Conservation (phyloP, 92 coral and sea anemone genomes). For the Epizoanthus scotinus region DNA sequence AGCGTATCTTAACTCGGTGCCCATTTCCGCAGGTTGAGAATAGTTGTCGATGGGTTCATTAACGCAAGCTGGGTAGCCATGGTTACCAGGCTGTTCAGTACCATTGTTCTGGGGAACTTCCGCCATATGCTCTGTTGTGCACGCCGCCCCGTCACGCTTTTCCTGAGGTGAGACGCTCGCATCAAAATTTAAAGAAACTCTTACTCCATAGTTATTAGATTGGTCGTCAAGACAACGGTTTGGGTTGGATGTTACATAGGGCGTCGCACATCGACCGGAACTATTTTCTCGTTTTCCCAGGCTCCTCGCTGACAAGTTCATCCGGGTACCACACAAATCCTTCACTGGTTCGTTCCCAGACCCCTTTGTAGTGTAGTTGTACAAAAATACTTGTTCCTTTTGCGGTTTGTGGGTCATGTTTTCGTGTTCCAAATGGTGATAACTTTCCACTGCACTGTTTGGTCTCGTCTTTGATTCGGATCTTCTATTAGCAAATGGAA, state of each 20-base stretch:
- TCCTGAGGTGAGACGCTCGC: background rate
- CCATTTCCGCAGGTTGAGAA: background rate
- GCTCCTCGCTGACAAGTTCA: conserved; percentile 20
- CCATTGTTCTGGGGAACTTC: background rate
- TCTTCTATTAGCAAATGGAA: conserved; percentile 9
- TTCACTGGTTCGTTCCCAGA: conserved; percentile 16
- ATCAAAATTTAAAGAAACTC: conserved; percentile 2
- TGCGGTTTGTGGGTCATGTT: background rate
- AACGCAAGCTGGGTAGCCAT: background rate
- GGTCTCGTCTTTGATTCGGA: conserved; percentile 37
- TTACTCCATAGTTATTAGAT: conserved; percentile 16
- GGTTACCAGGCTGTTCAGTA: conserved; percentile 13
- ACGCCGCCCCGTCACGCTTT: background rate
- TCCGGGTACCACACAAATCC: conserved; percentile 31
- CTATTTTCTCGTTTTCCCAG: background rate
- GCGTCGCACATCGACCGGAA: background rate
- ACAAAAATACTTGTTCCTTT: background rate
- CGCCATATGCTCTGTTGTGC: background rate
- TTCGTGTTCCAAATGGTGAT: background rate
- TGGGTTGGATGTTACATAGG: background rate
- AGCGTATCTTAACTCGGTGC: conserved; percentile 24
- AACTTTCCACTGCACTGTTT: conserved; percentile 21
- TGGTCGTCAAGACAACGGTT: conserved; percentile 7
- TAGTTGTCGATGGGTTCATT: background rate
- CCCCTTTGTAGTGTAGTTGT: background rate